phyloP scores from a whole-genome alignment of 2,888 invertebrate genomes.

The Leptogaster cylindrica region DNA sequence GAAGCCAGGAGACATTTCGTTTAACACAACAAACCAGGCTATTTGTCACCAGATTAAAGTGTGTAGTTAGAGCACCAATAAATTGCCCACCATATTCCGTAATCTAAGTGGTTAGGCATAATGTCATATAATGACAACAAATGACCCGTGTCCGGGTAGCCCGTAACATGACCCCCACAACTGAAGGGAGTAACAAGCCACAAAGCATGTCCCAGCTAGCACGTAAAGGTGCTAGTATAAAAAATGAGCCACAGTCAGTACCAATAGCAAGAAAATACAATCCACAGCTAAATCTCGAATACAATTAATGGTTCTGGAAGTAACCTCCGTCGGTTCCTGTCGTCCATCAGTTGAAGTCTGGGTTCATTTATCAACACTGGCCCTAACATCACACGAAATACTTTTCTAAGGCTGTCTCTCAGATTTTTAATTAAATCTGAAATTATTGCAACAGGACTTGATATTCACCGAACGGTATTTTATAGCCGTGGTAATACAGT shows the following conservation, averaged over 20 bases:
- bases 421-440: neutral
- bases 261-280: conserved; percentile 4
- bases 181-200: neutral
- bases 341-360: conserved; percentile 4
- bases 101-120: conserved; percentile 50
- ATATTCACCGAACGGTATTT: neutral
- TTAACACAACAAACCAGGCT: conserved; percentile 30
- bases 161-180: conserved; percentile 24
- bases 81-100: conserved; percentile 38
- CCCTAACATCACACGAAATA: neutral
- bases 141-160: conserved; percentile 47
- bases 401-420: neutral
- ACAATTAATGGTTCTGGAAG: conserved; percentile 5
- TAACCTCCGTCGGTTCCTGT: neutral
- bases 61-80: conserved; percentile 42
- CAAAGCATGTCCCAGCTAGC: conserved; percentile 18
- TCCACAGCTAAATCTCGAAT: conserved; percentile 3
- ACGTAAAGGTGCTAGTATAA: conserved; percentile 13
- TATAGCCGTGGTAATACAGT: neutral
- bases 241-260: too few species aligned
- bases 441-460: neutral
- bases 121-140: conserved; percentile 51
- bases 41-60: conserved; percentile 44
- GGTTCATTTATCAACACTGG: conserved; percentile 20
- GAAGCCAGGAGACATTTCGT: neutral